Evolutionary conservation across 2,113 vertebrate species (phyloP).

Genomic region (Nymphicus hollandicus): DNA sequence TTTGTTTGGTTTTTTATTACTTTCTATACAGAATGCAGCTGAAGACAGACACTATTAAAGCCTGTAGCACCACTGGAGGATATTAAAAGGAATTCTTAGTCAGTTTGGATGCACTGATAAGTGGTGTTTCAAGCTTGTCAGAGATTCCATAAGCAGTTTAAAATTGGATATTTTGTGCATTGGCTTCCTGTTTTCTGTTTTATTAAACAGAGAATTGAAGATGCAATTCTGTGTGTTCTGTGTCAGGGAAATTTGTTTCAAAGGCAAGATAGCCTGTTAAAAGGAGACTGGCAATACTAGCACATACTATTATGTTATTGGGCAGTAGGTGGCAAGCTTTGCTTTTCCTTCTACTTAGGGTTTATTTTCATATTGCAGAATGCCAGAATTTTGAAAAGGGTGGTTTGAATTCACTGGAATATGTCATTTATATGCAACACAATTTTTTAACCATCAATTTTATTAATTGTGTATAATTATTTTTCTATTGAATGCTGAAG

Average conservation of each 20-base stretch:
- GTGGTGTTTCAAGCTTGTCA: background rate
- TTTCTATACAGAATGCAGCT: background rate
- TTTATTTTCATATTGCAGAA: slow-evolving; percentile 50
- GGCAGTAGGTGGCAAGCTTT: slow-evolving; percentile 83
- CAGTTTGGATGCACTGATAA: slow-evolving; percentile 25
- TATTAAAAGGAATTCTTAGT: slow-evolving; percentile 53
- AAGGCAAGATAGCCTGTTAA: background rate
- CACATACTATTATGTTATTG: slow-evolving; percentile 66
- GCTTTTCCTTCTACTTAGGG: slow-evolving; percentile 65
- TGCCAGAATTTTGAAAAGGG: slow-evolving; percentile 58
- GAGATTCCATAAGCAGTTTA: background rate
- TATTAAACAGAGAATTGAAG: background rate
- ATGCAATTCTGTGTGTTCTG: background rate
- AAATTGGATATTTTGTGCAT: background rate
- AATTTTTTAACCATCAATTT: slow-evolving; percentile 11
- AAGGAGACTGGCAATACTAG: background rate
- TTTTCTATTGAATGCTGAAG: slow-evolving; percentile 13
- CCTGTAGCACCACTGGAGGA: background rate
- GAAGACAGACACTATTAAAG: background rate
- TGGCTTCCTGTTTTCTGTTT: background rate
- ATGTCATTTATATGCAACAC: slow-evolving; percentile 66
- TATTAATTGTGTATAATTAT: slow-evolving; percentile 26
- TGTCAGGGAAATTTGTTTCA: background rate
- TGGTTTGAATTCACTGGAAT: slow-evolving; percentile 62
- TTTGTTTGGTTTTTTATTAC: slow-evolving; percentile 1